These are phyloP conservation scores for Maconellicoccus hirsutus DNA, from an alignment of 1,140 invertebrate genomes.

Conservation along the genomic window DNA sequence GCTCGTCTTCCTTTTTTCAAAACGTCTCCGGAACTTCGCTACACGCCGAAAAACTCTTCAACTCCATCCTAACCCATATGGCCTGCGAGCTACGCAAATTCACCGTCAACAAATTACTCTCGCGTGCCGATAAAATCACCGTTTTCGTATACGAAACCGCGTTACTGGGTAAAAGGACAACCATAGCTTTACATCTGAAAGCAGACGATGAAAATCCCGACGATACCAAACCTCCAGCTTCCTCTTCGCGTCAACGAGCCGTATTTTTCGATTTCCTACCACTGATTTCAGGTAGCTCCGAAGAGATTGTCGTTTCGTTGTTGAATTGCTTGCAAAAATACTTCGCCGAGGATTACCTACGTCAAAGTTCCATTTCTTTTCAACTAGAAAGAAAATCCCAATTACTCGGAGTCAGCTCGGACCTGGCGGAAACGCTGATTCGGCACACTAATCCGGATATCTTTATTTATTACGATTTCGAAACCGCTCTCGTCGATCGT, in stretches of 20 bases:
- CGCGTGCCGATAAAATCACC: too few relatives aligned
- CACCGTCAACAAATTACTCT: not conserved
- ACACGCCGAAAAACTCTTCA: not conserved
- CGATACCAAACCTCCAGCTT: too few relatives aligned
- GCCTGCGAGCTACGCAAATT: not conserved
- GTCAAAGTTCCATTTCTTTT: not conserved
- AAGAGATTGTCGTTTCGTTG: not conserved
- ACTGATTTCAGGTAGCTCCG: not conserved
- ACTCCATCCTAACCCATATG: not conserved
- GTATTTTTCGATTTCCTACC: not conserved
- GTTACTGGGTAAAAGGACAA: not conserved
- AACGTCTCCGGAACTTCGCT: not conserved
- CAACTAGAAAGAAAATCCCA: not conserved
- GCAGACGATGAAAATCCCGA: too few relatives aligned
- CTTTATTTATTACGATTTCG: not conserved
- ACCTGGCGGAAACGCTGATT: not conserved
- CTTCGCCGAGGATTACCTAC: not conserved
- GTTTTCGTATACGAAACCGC: too few relatives aligned
- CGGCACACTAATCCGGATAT: too few relatives aligned
- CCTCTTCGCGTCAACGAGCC: too few relatives aligned
- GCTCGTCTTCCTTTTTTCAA: not conserved
- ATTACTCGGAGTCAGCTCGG: not conserved
- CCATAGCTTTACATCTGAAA: not conserved
- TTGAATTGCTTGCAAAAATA: not conserved
- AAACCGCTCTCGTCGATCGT: not conserved